These are phyloP conservation scores for Calephelis nemesis DNA, from an alignment of 1,140 invertebrate genomes.

Conservation along the genomic window DNA sequence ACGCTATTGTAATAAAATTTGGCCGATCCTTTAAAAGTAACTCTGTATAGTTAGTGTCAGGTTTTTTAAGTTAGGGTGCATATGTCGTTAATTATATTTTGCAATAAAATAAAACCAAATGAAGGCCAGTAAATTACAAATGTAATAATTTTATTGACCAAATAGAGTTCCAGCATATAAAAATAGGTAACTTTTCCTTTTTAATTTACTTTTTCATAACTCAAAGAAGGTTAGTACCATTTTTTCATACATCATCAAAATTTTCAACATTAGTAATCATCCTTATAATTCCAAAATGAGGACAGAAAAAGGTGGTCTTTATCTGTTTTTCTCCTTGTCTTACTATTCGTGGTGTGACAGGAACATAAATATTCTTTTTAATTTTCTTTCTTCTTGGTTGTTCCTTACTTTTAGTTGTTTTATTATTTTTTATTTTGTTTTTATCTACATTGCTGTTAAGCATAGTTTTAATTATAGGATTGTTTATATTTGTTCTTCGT, in stretches of 20 bases:
- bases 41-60: too few relatives aligned
- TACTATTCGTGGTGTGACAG: constrained; percentile 15
- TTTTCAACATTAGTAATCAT: constrained; percentile 47
- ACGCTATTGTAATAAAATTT: too few relatives aligned
- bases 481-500: constrained; percentile 36
- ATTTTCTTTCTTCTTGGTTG: constrained; percentile 40
- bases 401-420: constrained; percentile 22
- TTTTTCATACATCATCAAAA: constrained; percentile 17
- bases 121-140: too few relatives aligned
- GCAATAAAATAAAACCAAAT: too few relatives aligned
- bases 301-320: constrained; percentile 59
- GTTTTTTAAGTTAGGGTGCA: too few relatives aligned
- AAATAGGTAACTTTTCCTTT: too few relatives aligned
- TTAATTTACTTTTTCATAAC: too few relatives aligned
- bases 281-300: constrained; percentile 56
- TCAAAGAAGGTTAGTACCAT: background rate
- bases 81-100: too few relatives aligned
- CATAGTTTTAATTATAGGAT: background rate
- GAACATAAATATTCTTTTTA: constrained; percentile 18
- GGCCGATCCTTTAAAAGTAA: too few relatives aligned
- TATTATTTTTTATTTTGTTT: background rate
- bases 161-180: too few relatives aligned
- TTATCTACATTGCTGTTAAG: constrained; percentile 4
- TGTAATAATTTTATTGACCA: too few relatives aligned
- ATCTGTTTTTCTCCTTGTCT: constrained; percentile 36